A percentile compares a stretch with the other conserved stretches of the same genome.
Conservation (phyloP, 2,888 invertebrate species). For the Apodemia duryi region DNA sequence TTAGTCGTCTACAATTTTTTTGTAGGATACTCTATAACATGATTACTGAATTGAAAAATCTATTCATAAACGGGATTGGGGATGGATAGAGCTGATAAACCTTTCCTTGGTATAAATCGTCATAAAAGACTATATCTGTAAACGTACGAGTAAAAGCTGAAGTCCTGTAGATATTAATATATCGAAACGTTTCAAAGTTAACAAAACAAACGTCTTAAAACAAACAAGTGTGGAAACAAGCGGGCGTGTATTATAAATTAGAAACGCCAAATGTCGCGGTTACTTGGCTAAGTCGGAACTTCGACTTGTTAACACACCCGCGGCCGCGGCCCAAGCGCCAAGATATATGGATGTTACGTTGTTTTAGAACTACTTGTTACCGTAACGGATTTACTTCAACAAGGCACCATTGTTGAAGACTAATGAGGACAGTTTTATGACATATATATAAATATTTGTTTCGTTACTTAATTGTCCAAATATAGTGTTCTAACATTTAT, state of each 20-base stretch:
- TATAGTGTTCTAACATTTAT: too few relatives aligned
- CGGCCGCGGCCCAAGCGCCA: background rate
- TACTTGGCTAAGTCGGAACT: constrained; percentile 3
- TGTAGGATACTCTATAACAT: too few relatives aligned
- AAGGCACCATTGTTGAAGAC: background rate
- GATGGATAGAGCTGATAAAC: too few relatives aligned
- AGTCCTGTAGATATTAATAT: background rate
- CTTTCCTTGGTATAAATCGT: too few relatives aligned
- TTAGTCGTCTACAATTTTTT: too few relatives aligned
- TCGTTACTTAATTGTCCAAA: background rate
- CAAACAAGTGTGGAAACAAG: background rate
- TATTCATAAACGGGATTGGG: too few relatives aligned
- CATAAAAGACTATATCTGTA: background rate
- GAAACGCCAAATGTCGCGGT: constrained; percentile 13
- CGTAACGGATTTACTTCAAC: constrained; percentile 2
- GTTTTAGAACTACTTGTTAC: constrained; percentile 10
- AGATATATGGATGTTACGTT: constrained; percentile 5
- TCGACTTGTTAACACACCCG: background rate
- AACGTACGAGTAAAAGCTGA: background rate
- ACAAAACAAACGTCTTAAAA: background rate
- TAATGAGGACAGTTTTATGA: background rate
- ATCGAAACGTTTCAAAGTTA: background rate
- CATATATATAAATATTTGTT: background rate
- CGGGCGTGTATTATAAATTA: constrained; percentile 6
- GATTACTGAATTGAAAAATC: too few relatives aligned